Percentiles rank a stretch among this genome's conserved stretches.
These are phyloP conservation scores for Sinhomidia bicolor DNA, from an alignment of 2,888 invertebrate species.

Conservation along the genomic window DNA sequence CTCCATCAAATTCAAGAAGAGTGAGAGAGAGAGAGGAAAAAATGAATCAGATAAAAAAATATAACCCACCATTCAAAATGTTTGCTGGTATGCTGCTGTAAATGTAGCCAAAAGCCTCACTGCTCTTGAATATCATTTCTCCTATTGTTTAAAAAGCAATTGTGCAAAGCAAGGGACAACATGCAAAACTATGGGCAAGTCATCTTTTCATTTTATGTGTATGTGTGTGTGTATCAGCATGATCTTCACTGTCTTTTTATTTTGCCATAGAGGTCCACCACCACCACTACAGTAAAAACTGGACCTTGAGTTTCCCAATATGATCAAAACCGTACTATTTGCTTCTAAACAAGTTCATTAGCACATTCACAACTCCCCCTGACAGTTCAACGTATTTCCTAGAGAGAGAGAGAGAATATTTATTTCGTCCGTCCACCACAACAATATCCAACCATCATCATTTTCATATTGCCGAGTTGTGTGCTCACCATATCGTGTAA, in stretches of 20 bases:
- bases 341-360: constrained; percentile 72
- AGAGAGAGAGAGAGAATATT: constrained; percentile 31
- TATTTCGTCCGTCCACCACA: neutral
- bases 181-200: neutral
- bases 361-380: constrained; percentile 63
- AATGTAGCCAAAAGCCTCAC: no score
- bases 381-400: constrained; percentile 66
- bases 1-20: no score
- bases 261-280: constrained; percentile 36
- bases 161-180: neutral
- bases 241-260: neutral
- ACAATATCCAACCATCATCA: neutral
- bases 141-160: constrained; percentile 9
- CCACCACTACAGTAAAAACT: constrained; percentile 58
- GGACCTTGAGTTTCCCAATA: constrained; percentile 70
- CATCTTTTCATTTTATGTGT: constrained; percentile 36
- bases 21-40: no score
- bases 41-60: no score
- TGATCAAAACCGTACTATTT: constrained; percentile 69
- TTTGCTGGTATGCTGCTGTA: no score
- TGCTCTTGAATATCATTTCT: constrained; percentile 21
- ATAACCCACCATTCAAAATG: no score
- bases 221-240: constrained; percentile 35
- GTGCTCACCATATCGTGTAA: neutral
- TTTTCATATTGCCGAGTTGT: neutral